Evolutionary conservation across 2,888 invertebrate genomes (phyloP).

Genomic region (Conchocele bisecta): DNA sequence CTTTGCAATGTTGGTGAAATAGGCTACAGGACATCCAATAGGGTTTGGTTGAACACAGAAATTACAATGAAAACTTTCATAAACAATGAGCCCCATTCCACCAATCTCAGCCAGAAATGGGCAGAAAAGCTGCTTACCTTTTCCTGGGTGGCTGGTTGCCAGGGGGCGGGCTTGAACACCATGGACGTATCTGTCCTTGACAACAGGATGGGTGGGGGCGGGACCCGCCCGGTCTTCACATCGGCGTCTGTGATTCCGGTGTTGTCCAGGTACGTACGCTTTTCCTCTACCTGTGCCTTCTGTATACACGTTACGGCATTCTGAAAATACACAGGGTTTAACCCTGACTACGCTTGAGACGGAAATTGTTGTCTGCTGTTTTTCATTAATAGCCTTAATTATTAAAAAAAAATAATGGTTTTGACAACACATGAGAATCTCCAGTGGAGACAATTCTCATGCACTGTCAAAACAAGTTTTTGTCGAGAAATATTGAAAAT

Average conservation of each 20-base stretch:
- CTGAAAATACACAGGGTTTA: slow-evolving; percentile 62
- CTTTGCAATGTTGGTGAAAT: too few species aligned
- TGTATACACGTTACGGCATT: slow-evolving; percentile 74
- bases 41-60: too few species aligned
- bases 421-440: too few species aligned
- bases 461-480: too few species aligned
- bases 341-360: not conserved
- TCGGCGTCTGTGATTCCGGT: slow-evolving; percentile 50
- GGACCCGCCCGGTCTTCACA: slow-evolving; percentile 63
- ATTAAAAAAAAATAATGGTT: too few species aligned
- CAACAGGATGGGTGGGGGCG: slow-evolving; percentile 80
- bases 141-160: slow-evolving; percentile 72
- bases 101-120: not conserved
- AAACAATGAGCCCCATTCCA: too few species aligned
- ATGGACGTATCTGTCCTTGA: slow-evolving; percentile 79
- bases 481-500: too few species aligned
- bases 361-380: too few species aligned
- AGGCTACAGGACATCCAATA: too few species aligned
- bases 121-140: slow-evolving; percentile 63
- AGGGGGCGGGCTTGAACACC: slow-evolving; percentile 80
- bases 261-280: slow-evolving; percentile 76
- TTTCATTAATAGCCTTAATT: too few species aligned
- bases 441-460: too few species aligned
- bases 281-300: slow-evolving; percentile 78
- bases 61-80: too few species aligned